Conservation (phyloP, 2,113 vertebrate species). For the Hiodon alosoides region DNA sequence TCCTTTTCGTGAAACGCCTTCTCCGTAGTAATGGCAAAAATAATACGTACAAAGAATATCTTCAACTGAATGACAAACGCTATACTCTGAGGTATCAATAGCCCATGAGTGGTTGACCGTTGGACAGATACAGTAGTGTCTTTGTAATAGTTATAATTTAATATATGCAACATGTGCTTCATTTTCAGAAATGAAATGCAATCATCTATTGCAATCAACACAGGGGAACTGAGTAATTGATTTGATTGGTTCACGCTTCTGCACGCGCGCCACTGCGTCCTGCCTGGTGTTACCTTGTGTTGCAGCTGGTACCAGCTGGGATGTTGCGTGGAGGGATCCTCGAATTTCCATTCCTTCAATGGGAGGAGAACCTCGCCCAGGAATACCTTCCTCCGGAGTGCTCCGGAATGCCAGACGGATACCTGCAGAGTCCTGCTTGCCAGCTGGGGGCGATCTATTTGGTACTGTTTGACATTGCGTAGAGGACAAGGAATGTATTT, state of each 20-base stretch:
- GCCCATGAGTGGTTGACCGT: too few relatives aligned
- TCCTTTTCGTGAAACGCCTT: too few relatives aligned
- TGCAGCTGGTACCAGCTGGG: conserved; percentile 72
- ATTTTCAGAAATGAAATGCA: too few relatives aligned
- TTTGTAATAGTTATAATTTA: not conserved
- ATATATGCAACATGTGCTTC: too few relatives aligned
- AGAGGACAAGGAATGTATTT: not conserved
- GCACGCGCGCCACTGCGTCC: not conserved
- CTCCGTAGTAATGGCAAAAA: too few relatives aligned
- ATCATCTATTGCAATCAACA: too few relatives aligned
- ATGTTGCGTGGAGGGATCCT: conserved; percentile 49
- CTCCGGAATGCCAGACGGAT: conserved; percentile 77
- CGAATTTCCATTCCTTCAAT: conserved; percentile 68
- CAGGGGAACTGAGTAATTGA: too few relatives aligned
- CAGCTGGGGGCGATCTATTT: conserved; percentile 66
- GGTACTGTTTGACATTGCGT: conserved; percentile 55
- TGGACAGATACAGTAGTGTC: not conserved
- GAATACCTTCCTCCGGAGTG: conserved; percentile 69
- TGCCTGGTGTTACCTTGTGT: conserved; percentile 63
- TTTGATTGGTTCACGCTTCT: not conserved
- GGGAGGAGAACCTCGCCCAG: conserved; percentile 78
- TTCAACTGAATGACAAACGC: too few relatives aligned
- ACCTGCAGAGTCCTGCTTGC: conserved; percentile 67
- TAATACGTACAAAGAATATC: too few relatives aligned
- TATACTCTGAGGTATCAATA: too few relatives aligned